Conservation (phyloP, 2,797 vertebrate species). For the Acipenser oxyrinchus region DNA sequence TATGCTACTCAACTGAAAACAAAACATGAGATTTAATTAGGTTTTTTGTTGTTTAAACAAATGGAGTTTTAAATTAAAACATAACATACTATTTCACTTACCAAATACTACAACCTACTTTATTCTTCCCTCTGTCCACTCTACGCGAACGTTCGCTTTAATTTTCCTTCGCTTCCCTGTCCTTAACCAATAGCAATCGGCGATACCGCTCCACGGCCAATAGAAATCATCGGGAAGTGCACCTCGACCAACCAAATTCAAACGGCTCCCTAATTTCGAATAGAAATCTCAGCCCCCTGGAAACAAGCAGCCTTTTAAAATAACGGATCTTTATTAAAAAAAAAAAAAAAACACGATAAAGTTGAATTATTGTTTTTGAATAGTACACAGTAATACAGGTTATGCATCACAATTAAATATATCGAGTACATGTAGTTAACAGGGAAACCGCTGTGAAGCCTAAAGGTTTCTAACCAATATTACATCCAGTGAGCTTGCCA, state of each 20-base stretch:
- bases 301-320: conserved; percentile 47
- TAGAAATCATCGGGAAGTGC: conserved; percentile 33
- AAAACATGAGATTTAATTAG: no score
- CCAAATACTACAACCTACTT: conserved; percentile 3
- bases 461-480: no score
- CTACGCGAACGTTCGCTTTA: conserved; percentile 58
- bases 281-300: conserved; percentile 1
- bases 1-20: no score
- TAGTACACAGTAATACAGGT: no score
- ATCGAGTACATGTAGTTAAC: no score
- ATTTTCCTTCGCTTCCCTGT: conserved; percentile 38
- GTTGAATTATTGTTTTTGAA: no score
- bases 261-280: conserved; percentile 41
- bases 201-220: conserved; percentile 40
- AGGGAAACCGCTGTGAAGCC: no score
- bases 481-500: conserved; percentile 5
- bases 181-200: background rate
- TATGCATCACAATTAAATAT: no score
- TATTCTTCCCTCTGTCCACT: conserved; percentile 8
- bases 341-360: background rate
- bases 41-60: no score
- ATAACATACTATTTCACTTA: background rate
- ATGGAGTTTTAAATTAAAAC: no score
- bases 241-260: conserved; percentile 52
- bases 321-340: conserved; percentile 18